Conservation (phyloP, 2,797 vertebrate species). For the Anabas testudineus region DNA sequence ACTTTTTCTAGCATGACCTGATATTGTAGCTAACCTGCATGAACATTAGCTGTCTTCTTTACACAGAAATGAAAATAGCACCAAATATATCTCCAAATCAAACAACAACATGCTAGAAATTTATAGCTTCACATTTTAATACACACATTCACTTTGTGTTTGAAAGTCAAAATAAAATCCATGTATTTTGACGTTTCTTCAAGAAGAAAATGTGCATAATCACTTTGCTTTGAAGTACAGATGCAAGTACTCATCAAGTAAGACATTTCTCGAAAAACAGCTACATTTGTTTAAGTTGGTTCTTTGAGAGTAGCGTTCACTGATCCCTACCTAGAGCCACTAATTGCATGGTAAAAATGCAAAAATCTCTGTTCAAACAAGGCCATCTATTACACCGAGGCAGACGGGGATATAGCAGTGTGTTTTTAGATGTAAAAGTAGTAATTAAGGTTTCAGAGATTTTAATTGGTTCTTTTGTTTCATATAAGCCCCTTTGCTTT, state of each 20-base stretch:
- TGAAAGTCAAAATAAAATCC: constrained; percentile 1
- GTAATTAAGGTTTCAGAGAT: constrained; percentile 79
- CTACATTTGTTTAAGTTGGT: constrained; percentile 48
- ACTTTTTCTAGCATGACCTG: no score
- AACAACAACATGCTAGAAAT: neutral
- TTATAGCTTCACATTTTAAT: constrained; percentile 11
- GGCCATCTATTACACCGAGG: constrained; percentile 66
- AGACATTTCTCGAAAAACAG: constrained; percentile 33
- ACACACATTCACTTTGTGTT: neutral
- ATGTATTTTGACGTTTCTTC: constrained; percentile 18
- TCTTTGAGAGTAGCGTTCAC: constrained; percentile 24
- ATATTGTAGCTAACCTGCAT: neutral
- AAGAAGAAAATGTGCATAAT: constrained; percentile 19
- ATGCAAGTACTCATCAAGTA: constrained; percentile 24
- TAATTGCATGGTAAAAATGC: constrained; percentile 69
- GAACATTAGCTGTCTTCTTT: constrained; percentile 3
- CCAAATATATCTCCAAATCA: constrained; percentile 6
- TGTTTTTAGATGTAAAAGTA: constrained; percentile 71
- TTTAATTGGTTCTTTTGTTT: constrained; percentile 84
- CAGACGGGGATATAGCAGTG: constrained; percentile 56
- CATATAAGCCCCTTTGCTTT: constrained; percentile 74
- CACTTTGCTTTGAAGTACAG: constrained; percentile 32
- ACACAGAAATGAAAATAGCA: neutral
- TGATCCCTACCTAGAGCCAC: constrained; percentile 55
- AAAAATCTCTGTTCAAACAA: constrained; percentile 68